Percentiles rank a stretch among this genome's conserved stretches.
Evolutionary conservation across 2,113 vertebrate species (phyloP).

Genomic region (Phocoena phocoena): DNA sequence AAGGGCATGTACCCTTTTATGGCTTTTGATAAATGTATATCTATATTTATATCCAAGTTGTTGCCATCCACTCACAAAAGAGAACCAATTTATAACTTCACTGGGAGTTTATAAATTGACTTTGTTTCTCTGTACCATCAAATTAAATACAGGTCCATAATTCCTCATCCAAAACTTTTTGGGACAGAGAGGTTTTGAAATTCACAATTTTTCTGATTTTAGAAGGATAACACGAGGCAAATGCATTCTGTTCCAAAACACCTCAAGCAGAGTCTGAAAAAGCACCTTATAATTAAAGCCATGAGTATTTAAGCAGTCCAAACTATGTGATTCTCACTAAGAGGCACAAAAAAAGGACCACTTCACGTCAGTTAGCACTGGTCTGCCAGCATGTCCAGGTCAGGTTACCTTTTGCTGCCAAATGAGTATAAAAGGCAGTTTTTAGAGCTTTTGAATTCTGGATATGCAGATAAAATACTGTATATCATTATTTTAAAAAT

Average conservation of each 20-base stretch:
- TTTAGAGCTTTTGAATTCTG: not conserved
- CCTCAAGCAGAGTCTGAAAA: not conserved
- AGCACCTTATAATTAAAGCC: not conserved
- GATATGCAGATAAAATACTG: not conserved
- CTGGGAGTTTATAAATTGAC: not conserved
- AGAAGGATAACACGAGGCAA: not conserved
- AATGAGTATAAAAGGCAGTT: not conserved
- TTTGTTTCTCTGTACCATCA: not conserved
- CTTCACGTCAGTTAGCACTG: not conserved
- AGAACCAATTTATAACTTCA: not conserved
- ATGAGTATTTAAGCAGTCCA: not conserved
- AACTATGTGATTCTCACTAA: not conserved
- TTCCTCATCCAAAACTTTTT: not conserved
- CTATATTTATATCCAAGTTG: not conserved
- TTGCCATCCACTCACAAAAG: not conserved
- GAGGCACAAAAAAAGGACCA: not conserved
- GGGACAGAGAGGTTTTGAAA: not conserved
- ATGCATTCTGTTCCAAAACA: not conserved
- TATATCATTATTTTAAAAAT: not conserved
- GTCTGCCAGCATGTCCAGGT: not conserved
- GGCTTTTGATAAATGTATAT: not conserved
- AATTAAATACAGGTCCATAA: not conserved
- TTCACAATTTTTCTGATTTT: conserved; percentile 14
- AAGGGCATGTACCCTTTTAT: not conserved
- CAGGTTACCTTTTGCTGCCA: not conserved